These are phyloP conservation scores for Lithodes maja DNA, from an alignment of 2,888 invertebrate genomes.

Conservation along the genomic window DNA sequence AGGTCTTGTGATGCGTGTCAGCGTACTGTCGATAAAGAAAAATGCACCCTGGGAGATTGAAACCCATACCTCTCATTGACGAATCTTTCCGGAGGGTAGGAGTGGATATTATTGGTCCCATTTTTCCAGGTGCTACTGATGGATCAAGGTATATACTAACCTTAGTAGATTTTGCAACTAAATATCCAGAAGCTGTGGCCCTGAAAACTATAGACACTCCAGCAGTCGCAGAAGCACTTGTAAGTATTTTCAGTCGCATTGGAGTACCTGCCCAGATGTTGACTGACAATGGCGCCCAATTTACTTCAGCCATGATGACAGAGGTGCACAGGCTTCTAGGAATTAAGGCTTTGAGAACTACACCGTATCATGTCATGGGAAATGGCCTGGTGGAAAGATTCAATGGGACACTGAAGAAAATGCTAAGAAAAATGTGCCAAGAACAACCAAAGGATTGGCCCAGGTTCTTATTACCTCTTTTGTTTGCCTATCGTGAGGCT, in stretches of 20 bases:
- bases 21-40: no score
- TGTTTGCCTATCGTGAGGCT: constrained; percentile 17
- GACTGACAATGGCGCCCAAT: neutral
- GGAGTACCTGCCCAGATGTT: neutral
- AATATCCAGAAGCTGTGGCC: neutral
- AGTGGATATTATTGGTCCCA: constrained; percentile 35
- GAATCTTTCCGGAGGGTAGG: neutral
- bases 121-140: neutral
- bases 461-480: neutral
- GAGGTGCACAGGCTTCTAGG: neutral
- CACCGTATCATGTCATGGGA: neutral
- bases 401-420: neutral
- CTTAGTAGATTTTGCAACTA: neutral
- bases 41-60: no score
- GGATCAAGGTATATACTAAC: no score
- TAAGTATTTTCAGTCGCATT: neutral
- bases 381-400: neutral
- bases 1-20: no score
- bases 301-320: neutral
- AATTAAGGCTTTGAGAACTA: neutral
- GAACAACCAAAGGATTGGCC: neutral
- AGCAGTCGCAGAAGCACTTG: neutral
- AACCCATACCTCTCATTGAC: no score
- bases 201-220: neutral
- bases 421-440: neutral